phyloP scores from a whole-genome alignment of 2,797 vertebrate genomes.

The Rhodeus uyekii region DNA sequence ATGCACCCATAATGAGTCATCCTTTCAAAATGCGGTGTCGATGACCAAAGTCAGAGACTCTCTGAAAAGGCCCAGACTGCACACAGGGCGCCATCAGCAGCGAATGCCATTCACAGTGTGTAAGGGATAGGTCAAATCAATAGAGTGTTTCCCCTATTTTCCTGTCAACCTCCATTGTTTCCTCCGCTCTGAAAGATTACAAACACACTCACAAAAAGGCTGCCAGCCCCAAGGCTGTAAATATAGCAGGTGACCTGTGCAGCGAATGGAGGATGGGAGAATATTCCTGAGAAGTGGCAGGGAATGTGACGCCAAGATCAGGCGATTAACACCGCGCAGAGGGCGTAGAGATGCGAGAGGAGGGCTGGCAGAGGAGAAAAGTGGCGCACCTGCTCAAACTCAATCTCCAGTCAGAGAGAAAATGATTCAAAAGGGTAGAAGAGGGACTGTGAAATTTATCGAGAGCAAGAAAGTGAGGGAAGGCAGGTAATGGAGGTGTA shows the following conservation, averaged over 20 bases:
- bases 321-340: slow-evolving; percentile 66
- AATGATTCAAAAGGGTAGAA: background rate
- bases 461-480: slow-evolving; percentile 42
- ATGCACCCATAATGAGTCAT: slow-evolving; percentile 59
- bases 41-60: slow-evolving; percentile 63
- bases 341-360: slow-evolving; percentile 55
- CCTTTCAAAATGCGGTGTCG: slow-evolving; percentile 59
- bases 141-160: slow-evolving; percentile 60
- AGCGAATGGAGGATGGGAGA: slow-evolving; percentile 61
- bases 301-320: slow-evolving; percentile 70
- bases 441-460: slow-evolving; percentile 18
- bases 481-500: slow-evolving; percentile 2
- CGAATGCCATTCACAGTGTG: slow-evolving; percentile 67
- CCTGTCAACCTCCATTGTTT: slow-evolving; percentile 67
- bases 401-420: slow-evolving; percentile 43
- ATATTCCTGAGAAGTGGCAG: slow-evolving; percentile 68
- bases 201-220: slow-evolving; percentile 68
- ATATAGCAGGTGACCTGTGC: slow-evolving; percentile 64
- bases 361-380: slow-evolving; percentile 50
- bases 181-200: slow-evolving; percentile 57
- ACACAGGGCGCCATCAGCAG: slow-evolving; percentile 60
- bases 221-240: slow-evolving; percentile 59
- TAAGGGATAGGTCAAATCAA: slow-evolving; percentile 72
- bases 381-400: slow-evolving; percentile 65
- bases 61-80: slow-evolving; percentile 64